Evolutionary conservation across 2,113 vertebrate genomes (phyloP), one percentile per base, ranked within the genome.

Genomic region (Glareola pratincola): DNA sequence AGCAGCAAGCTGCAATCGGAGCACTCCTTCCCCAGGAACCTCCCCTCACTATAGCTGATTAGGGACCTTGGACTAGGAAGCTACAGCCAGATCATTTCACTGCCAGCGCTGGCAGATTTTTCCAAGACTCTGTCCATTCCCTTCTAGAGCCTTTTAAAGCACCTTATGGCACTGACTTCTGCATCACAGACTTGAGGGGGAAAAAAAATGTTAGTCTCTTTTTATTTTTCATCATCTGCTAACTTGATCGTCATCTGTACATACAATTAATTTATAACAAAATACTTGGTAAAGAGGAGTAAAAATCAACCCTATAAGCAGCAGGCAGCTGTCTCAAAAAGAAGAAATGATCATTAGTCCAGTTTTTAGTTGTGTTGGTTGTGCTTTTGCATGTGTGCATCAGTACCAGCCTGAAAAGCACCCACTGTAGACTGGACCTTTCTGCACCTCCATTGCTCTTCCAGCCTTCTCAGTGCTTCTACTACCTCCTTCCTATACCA

Each of bases 371-470:
- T 71, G 24, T n/a, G 17, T n/a, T 66, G 39, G 21, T 37, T 1
- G 0, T 60, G 39, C 6, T 60, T 39, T 57, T 36, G 19, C 39
- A 24, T 21, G 14, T 0, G 1, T 39, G 8, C 41, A 56, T 10
- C 37, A 75, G 8, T 2, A 45, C 5, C 48, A 72, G n/a, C 54
- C 48, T 81, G 82, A 12, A 66, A 50, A 73, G 45, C 60, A n/a
- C 1, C 68, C 30, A 32, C n/a, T 26, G 47, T 1, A 41, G 69
- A 11, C 10, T 2, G 15, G 8, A 34, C 29, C 32, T 24, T 59
- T 20, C 34, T 50, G 6, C 13, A 34, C 43, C n/a, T n/a, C 29
- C 59, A 13, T 0, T 63, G 67, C 15, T 32, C 39, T 63, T 36
- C 12, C 36, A 77, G 48, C 19, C 27, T 26, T 26, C 66, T 47